These are phyloP conservation scores for Lepidocyrtinus sp. DNA, from an alignment of 2,888 invertebrate genomes.

Conservation along the genomic window DNA sequence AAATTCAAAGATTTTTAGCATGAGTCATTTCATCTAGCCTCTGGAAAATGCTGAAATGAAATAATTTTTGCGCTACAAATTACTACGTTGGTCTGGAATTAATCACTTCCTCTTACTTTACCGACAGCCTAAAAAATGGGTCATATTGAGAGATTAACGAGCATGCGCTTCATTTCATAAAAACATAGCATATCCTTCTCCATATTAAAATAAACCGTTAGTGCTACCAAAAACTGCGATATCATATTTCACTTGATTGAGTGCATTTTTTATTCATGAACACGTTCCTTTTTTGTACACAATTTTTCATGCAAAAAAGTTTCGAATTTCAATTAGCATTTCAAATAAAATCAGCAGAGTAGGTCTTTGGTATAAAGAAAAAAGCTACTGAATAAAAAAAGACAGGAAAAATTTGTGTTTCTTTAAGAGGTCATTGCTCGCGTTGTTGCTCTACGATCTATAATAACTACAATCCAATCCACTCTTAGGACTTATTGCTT, in stretches of 20 bases:
- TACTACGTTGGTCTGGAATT: not conserved
- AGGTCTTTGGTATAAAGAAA: too few relatives aligned
- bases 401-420: not conserved
- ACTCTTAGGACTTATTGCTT: not conserved
- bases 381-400: not conserved
- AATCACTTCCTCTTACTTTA: conserved; percentile 9
- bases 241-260: not conserved
- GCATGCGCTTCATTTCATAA: too few relatives aligned
- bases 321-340: not conserved
- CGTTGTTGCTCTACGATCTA: not conserved
- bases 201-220: not conserved
- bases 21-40: too few relatives aligned
- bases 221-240: not conserved
- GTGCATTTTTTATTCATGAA: not conserved
- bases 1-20: not conserved
- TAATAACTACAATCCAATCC: not conserved
- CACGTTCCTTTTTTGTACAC: not conserved
- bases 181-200: too few relatives aligned
- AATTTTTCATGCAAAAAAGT: not conserved
- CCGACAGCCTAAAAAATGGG: not conserved
- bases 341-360: not conserved
- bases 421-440: not conserved
- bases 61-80: not conserved
- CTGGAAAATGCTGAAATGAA: not conserved
- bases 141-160: too few relatives aligned